These are phyloP conservation scores for Hemitrygon akajei DNA, from an alignment of 2,797 vertebrate genomes.

Conservation along the genomic window DNA sequence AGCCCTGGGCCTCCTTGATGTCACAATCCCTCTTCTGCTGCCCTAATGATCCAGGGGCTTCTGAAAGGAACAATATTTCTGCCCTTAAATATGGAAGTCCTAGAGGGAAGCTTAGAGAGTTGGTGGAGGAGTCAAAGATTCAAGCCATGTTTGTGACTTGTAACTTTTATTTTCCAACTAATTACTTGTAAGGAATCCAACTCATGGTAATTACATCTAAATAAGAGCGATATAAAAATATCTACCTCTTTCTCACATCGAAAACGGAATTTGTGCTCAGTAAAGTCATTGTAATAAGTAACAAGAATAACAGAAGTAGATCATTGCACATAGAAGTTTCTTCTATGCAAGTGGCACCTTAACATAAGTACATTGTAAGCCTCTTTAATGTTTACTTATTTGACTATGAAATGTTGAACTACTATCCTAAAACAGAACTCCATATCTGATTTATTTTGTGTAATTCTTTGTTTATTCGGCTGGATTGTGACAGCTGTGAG, in stretches of 20 bases:
- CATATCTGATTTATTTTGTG: not conserved
- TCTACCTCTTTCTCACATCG: not conserved
- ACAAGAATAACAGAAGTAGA: not conserved
- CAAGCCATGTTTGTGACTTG: not conserved
- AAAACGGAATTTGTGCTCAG: not conserved
- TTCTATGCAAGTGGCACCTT: not conserved
- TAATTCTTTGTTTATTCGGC: conserved; percentile 8
- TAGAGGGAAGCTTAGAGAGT: not conserved
- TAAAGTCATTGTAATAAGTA: not conserved
- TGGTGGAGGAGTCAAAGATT: not conserved
- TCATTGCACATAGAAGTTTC: not conserved
- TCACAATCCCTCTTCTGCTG: no score
- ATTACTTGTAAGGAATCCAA: not conserved
- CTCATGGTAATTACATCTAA: not conserved
- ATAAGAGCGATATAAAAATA: no score
- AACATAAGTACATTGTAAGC: not conserved
- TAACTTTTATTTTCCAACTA: not conserved
- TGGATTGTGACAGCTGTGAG: conserved; percentile 35
- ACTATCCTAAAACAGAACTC: not conserved
- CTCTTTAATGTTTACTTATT: not conserved
- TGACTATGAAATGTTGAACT: not conserved
- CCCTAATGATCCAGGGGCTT: no score
- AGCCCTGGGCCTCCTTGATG: no score
- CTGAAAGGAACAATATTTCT: not conserved
- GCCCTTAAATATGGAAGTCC: not conserved